Conservation (phyloP, 2,797 vertebrate species). For the Pangasius sanitwongsei region DNA sequence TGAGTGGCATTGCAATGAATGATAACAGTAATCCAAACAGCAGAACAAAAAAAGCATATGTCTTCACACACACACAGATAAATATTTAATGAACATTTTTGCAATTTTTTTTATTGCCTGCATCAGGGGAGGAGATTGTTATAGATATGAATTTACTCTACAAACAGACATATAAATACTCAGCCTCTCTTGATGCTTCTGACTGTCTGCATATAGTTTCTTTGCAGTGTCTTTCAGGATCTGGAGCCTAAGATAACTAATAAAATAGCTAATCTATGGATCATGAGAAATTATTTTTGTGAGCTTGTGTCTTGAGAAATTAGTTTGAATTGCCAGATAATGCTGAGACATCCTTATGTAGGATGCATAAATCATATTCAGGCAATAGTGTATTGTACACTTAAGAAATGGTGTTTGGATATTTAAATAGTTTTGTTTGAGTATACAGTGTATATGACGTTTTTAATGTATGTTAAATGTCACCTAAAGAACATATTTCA, state of each 20-base stretch:
- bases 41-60: conserved; percentile 64
- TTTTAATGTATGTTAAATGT: neutral
- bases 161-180: neutral
- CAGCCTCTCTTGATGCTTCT: neutral
- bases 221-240: neutral
- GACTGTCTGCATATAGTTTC: neutral
- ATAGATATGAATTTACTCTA: conserved; percentile 7
- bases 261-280: conserved; percentile 1
- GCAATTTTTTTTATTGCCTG: conserved; percentile 1
- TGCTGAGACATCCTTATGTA: neutral
- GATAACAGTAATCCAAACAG: conserved; percentile 71
- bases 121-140: conserved; percentile 24
- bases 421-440: neutral
- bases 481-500: neutral
- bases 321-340: neutral
- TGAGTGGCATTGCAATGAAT: conserved; percentile 70
- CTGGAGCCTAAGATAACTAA: neutral
- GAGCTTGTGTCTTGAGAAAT: neutral
- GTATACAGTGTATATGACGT: neutral
- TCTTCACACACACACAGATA: conserved; percentile 32
- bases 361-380: neutral
- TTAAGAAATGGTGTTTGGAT: neutral
- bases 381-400: neutral
- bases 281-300: neutral
- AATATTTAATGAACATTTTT: conserved; percentile 44